Evolutionary conservation across 2,888 invertebrate genomes (phyloP), one percentile per base, ranked within the genome.

Genomic region (Anoncus sp.): DNA sequence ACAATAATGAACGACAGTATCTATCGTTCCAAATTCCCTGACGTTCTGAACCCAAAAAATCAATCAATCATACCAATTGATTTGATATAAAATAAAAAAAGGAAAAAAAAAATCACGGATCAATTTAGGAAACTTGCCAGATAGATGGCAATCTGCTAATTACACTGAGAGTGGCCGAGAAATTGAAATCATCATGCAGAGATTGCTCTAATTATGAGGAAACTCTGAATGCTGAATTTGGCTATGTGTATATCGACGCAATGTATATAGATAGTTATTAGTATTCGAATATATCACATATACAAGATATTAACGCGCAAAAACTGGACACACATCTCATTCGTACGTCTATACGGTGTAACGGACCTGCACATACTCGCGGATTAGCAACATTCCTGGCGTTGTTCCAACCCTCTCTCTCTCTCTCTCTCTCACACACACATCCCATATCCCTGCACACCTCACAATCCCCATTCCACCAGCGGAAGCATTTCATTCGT

Each of bases 361-460:
- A 78, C 75, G 66, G 77, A 77, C 70, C 74, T 62, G 77, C 78
- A 77, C 75, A 69, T 79, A 78, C 82, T 74, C 77, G 67, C 47
- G 82, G 81, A 84, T 86, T 86, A 85, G 84, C 86, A 84, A 81
- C 78, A 82, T 76, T 73, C 66, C 83, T 87, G 87, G 87, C 87
- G 55, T 24, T 47, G 57, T 47, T 84, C 86, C 87, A 87, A 84
- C 38, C 72, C 45, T 63, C 60, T 70, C 59, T 60, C 65, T 72
- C 22, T 53, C 24, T 51, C 49, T 57, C 66, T 27, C 60, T 51
- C 40, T 57, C 60, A 51, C 49, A 20, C 53, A n/a, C 18, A 16
- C n/a, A 53, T 49, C 45, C 55, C 35, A 31, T 53, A 55, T 35
- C 45, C 45, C 20, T 55, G 6, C 43, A 53, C 53, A 55, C 60